Evolutionary conservation across 2,888 invertebrate species (phyloP).

Genomic region (Gasteruption jaculator): DNA sequence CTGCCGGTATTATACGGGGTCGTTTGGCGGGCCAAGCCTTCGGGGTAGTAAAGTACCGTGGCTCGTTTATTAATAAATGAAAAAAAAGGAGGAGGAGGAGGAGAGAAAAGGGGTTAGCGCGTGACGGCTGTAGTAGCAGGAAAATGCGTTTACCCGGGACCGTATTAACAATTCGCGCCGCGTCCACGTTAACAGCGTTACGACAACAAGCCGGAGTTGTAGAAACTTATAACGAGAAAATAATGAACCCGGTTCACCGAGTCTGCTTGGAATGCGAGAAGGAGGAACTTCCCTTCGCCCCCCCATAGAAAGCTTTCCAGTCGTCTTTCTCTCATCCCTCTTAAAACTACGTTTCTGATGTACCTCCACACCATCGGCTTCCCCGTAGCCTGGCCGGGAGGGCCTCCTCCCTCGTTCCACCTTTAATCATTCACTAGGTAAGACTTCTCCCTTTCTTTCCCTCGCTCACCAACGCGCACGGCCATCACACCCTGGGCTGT

Average conservation of each 20-base stretch:
- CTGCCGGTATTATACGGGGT: neutral
- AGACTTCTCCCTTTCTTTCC: slow-evolving; percentile 1
- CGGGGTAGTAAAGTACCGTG: slow-evolving; percentile 12
- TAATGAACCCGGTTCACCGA: slow-evolving; percentile 48
- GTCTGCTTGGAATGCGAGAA: slow-evolving; percentile 48
- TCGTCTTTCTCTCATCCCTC: too few species aligned
- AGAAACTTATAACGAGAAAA: slow-evolving; percentile 51
- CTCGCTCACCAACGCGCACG: slow-evolving; percentile 18
- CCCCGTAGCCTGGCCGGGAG: too few species aligned
- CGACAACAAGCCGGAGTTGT: slow-evolving; percentile 50
- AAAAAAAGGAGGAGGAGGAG: slow-evolving; percentile 12
- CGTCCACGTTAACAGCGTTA: slow-evolving; percentile 49
- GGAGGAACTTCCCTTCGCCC: slow-evolving; percentile 25
- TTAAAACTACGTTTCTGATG: too few species aligned
- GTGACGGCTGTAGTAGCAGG: too few species aligned
- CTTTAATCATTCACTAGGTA: too few species aligned
- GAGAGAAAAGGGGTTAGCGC: slow-evolving; percentile 1
- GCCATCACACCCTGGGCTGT: neutral
- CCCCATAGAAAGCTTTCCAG: too few species aligned
- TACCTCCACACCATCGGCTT: too few species aligned
- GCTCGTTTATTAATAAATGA: slow-evolving; percentile 30
- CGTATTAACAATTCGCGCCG: slow-evolving; percentile 47
- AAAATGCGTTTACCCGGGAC: slow-evolving; percentile 16
- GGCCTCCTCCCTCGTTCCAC: neutral
- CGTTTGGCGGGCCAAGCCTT: slow-evolving; percentile 4